phyloP scores from a whole-genome alignment of 2,797 vertebrate genomes.

The Tangara arthus region DNA sequence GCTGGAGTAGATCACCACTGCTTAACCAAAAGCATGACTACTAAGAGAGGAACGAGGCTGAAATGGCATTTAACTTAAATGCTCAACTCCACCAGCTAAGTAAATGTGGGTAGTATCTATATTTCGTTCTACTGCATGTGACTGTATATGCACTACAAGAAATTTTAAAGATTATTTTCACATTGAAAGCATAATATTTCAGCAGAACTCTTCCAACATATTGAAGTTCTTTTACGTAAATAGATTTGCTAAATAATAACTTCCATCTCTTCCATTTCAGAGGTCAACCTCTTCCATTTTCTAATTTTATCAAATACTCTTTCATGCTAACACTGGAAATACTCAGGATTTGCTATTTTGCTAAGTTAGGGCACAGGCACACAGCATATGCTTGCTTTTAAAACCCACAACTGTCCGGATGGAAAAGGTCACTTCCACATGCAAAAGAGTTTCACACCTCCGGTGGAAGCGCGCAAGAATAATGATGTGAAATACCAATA shows the following conservation, averaged over 20 bases:
- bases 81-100: background rate
- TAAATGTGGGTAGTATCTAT: background rate
- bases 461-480: rapidly evolving
- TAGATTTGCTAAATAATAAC: background rate
- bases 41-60: background rate
- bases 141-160: background rate
- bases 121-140: background rate
- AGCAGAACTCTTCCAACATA: background rate
- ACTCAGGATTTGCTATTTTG: background rate
- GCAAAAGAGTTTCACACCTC: background rate
- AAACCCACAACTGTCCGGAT: background rate
- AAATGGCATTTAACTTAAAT: background rate
- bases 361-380: background rate
- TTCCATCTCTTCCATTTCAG: background rate
- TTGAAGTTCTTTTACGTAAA: background rate
- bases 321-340: background rate
- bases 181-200: background rate
- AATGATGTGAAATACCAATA: background rate
- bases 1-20: background rate
- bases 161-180: background rate
- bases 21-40: background rate
- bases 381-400: background rate
- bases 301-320: background rate
- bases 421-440: background rate
- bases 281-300: background rate